Evolutionary conservation across 37 sponge, comb jelly and placozoan species (phyloP).

Genomic region (Mnemiopsis leidyi): DNA sequence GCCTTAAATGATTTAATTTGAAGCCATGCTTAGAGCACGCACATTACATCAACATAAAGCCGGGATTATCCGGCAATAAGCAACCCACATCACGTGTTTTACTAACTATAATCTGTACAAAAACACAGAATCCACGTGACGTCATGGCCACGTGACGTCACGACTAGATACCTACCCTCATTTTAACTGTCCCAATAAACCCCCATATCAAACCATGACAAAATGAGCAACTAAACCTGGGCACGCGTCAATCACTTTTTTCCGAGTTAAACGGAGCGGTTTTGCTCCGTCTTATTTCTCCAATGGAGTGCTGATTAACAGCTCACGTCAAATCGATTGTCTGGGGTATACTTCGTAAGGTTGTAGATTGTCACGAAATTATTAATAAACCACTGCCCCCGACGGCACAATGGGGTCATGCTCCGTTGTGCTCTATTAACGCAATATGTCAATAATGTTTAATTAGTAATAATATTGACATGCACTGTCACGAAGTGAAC

Average conservation of each 20-base stretch:
- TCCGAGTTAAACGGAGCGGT: too few species aligned
- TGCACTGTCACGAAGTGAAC: background rate
- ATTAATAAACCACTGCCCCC: slow-evolving; percentile 48
- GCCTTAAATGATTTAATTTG: background rate
- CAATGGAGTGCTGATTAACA: background rate
- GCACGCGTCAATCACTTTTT: too few species aligned
- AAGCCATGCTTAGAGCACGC: background rate
- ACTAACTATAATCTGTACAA: too few species aligned
- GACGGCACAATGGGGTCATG: background rate
- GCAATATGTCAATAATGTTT: slow-evolving; percentile 52
- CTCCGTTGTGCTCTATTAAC: background rate
- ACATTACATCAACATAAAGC: background rate
- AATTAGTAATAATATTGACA: slow-evolving; percentile 39
- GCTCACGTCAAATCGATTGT: background rate
- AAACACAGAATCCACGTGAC: too few species aligned
- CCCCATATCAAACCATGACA: too few species aligned
- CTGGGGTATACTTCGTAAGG: background rate
- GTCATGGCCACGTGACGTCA: too few species aligned
- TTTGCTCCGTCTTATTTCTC: background rate
- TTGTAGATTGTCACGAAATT: background rate
- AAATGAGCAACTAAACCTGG: too few species aligned
- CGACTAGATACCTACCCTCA: too few species aligned
- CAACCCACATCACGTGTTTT: too few species aligned
- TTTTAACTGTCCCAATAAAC: too few species aligned
- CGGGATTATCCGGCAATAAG: background rate